phyloP scores from a whole-genome alignment of 1,140 invertebrate genomes.

The Papilio xuthus region DNA sequence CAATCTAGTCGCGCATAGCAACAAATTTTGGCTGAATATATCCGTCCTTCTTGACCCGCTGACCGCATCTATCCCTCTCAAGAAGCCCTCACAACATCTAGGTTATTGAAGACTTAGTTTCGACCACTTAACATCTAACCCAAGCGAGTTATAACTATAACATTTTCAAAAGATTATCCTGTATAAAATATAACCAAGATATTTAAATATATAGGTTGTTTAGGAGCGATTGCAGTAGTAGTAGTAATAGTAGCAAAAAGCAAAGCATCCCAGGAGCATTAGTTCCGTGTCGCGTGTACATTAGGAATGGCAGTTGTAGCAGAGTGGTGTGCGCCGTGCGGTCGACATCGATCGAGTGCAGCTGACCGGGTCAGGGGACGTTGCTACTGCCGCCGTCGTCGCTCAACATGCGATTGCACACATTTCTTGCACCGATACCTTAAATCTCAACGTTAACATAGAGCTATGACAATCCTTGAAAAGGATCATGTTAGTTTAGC shows the following conservation, averaged over 20 bases:
- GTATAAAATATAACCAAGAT: neutral
- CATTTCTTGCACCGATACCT: neutral
- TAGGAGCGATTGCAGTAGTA: neutral
- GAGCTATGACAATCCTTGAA: too few relatives aligned
- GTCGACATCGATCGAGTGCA: neutral
- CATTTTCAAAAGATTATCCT: neutral
- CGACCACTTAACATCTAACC: neutral
- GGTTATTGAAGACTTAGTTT: neutral
- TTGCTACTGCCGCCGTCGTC: neutral
- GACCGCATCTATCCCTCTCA: slow-evolving; percentile 4
- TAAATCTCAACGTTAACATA: neutral
- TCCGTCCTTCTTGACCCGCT: slow-evolving; percentile 1
- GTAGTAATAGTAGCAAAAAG: too few relatives aligned
- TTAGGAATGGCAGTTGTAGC: neutral
- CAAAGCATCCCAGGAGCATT: neutral
- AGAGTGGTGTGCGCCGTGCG: neutral
- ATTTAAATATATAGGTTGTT: neutral
- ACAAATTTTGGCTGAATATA: neutral
- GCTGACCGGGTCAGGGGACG: slow-evolving; percentile 7
- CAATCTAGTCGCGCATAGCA: neutral
- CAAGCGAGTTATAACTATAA: neutral
- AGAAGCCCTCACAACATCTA: slow-evolving; percentile 12
- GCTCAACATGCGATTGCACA: neutral
- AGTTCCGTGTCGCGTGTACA: neutral
- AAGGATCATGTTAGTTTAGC: too few relatives aligned